Evolutionary conservation across 2,888 invertebrate genomes (phyloP).

Genomic region (Notodonta dromedarius): DNA sequence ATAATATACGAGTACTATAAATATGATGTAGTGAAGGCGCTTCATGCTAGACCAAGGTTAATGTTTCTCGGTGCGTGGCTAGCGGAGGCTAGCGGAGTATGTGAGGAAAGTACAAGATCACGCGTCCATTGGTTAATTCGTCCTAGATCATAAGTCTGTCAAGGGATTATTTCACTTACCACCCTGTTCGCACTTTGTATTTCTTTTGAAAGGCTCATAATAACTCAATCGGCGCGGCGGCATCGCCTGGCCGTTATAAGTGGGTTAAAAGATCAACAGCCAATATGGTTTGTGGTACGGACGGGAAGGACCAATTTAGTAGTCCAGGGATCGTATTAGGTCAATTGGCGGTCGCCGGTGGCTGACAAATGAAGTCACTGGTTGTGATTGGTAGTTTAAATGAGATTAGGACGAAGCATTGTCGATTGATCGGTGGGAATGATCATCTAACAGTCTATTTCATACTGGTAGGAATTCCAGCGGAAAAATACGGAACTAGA

Average conservation of each 20-base stretch:
- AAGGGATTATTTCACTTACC: no score
- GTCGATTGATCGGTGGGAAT: background rate
- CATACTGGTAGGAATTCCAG: no score
- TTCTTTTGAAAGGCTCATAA: background rate
- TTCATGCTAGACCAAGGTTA: no score
- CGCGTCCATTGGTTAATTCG: no score
- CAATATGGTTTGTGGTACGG: slow-evolving; percentile 11
- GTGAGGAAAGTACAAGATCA: no score
- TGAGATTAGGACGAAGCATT: background rate
- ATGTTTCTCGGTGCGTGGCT: no score
- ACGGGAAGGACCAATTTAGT: slow-evolving; percentile 22
- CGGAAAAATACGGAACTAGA: no score
- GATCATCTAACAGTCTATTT: background rate
- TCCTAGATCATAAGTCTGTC: no score
- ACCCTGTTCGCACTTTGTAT: no score
- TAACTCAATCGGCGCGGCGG: background rate
- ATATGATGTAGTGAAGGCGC: no score
- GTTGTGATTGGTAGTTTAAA: background rate
- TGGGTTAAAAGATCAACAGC: slow-evolving; percentile 14
- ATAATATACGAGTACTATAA: no score
- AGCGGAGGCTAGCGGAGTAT: no score
- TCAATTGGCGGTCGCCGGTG: slow-evolving; percentile 16
- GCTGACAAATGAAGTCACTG: slow-evolving; percentile 3
- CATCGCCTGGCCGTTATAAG: background rate
- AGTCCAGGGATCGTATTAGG: slow-evolving; percentile 19